Conservation (phyloP, 2,113 vertebrate species). For the Tachysurus fulvidraco region DNA sequence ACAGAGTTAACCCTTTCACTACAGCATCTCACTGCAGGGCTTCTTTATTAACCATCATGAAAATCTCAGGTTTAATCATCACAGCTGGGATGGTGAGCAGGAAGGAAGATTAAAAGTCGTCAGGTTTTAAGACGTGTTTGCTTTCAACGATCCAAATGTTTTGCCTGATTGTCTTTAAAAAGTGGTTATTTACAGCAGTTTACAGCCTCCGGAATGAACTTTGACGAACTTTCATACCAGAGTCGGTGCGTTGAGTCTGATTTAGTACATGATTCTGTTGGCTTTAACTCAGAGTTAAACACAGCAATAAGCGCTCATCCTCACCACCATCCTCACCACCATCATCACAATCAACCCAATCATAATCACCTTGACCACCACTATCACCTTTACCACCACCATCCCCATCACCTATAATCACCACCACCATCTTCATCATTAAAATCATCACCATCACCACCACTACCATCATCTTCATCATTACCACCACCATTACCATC, state of each 20-base stretch:
- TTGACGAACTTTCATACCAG: background rate
- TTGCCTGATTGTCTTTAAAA: background rate
- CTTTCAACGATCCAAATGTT: background rate
- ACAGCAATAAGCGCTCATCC: background rate
- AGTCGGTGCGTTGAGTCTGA: background rate
- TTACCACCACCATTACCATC: too few relatives aligned
- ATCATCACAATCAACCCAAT: too few relatives aligned
- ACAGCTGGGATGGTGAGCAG: background rate
- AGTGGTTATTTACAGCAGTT: too few relatives aligned
- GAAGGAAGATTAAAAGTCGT: background rate
- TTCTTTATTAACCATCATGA: background rate
- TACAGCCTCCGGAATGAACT: background rate
- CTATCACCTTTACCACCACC: too few relatives aligned
- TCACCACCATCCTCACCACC: too few relatives aligned
- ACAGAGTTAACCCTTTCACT: constrained; percentile 13
- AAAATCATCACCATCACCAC: background rate
- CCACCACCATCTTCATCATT: background rate
- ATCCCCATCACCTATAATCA: background rate
- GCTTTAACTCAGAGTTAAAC: background rate
- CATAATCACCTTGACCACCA: too few relatives aligned
- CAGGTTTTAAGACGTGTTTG: background rate
- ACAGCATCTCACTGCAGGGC: background rate
- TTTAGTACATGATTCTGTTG: background rate
- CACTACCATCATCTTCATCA: too few relatives aligned
- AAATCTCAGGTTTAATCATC: background rate